Conservation (phyloP, 2,888 invertebrate genomes). For the Phaonia tiefii region DNA sequence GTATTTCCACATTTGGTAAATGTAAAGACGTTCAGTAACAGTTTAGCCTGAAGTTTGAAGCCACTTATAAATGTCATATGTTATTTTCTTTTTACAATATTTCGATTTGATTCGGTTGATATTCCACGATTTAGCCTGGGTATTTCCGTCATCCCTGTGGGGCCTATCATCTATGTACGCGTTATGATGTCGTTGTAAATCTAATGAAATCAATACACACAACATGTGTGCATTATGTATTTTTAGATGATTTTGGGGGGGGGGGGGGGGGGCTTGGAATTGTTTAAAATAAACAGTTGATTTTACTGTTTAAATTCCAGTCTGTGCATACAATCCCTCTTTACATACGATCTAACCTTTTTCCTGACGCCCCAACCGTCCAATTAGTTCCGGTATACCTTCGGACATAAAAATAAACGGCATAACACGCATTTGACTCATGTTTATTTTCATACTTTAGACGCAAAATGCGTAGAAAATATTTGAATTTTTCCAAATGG, state of each 20-base stretch:
- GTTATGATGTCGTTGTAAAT: background rate
- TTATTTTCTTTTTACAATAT: no score
- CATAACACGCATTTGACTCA: constrained; percentile 30
- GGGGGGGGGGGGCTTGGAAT: background rate
- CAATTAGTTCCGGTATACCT: constrained; percentile 49
- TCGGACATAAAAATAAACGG: constrained; percentile 1
- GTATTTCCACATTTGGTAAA: no score
- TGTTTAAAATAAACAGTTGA: constrained; percentile 42
- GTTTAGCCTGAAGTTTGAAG: no score
- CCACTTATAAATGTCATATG: no score
- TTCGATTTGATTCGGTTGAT: no score
- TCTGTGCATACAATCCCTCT: background rate
- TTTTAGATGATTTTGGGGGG: constrained; percentile 54
- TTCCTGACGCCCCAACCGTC: constrained; percentile 7
- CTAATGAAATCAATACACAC: constrained; percentile 53
- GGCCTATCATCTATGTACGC: no score
- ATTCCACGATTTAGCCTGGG: no score
- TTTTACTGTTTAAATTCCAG: constrained; percentile 24
- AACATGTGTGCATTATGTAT: constrained; percentile 39
- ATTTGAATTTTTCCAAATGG: constrained; percentile 23
- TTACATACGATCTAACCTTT: background rate
- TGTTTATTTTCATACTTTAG: constrained; percentile 41
- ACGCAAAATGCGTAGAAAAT: constrained; percentile 26
- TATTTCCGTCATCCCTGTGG: no score
- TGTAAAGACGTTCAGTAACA: no score